Conservation (phyloP, 1,140 invertebrate genomes). For the Tetraneura akinire region DNA sequence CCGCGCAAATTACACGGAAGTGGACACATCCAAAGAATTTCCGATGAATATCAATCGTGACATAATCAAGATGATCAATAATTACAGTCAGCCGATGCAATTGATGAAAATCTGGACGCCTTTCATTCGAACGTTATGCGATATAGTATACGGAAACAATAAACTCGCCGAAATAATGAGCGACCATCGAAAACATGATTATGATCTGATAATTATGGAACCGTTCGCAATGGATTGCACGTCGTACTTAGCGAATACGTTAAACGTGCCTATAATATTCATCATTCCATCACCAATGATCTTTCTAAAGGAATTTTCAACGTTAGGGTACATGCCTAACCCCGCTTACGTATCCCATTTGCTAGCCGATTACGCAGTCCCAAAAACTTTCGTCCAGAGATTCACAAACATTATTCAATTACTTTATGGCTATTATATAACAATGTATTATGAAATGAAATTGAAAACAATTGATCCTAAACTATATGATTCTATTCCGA, state of each 20-base stretch:
- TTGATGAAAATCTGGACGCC: rapidly evolving
- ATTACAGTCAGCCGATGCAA: background rate
- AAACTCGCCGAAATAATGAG: background rate
- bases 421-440: background rate
- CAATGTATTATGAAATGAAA: no score
- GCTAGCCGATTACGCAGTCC: background rate
- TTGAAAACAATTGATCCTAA: background rate
- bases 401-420: background rate
- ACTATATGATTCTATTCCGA: background rate
- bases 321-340: background rate
- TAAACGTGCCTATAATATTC: background rate
- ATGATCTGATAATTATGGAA: background rate
- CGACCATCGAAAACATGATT: background rate
- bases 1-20: background rate
- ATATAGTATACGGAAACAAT: rapidly evolving
- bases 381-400: background rate
- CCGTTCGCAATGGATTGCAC: background rate
- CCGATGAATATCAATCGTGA: background rate
- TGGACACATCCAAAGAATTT: background rate
- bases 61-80: background rate
- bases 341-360: background rate
- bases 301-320: background rate
- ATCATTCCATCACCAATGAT: background rate
- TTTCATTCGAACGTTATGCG: background rate
- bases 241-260: background rate